Conservation (phyloP, 1,140 invertebrate species). For the Brachionus paranguensis region DNA sequence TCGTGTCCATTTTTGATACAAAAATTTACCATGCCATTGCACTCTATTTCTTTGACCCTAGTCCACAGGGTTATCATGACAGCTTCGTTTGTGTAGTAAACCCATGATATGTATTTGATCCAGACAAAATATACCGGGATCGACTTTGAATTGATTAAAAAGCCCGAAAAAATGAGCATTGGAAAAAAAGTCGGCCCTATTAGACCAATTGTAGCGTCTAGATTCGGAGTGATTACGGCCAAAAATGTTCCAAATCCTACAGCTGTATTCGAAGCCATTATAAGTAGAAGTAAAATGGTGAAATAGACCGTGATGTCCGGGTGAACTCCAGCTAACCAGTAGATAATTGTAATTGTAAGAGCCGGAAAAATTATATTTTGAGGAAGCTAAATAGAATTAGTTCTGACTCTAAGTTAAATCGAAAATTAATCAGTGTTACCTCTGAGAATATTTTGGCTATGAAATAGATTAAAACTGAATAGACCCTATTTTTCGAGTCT, state of each 20-base stretch:
- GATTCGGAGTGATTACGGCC: conserved; percentile 1
- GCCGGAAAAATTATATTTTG: conserved; percentile 40
- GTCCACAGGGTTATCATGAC: conserved; percentile 23
- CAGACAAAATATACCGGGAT: conserved; percentile 35
- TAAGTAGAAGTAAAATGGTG: neutral
- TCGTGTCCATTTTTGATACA: conserved; percentile 36
- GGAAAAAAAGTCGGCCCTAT: conserved; percentile 84
- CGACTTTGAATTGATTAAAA: conserved; percentile 75
- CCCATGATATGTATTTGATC: conserved; percentile 40
- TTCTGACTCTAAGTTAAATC: neutral
- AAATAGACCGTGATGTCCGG: conserved; percentile 55
- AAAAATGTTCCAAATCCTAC: conserved; percentile 63
- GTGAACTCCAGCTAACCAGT: conserved; percentile 71
- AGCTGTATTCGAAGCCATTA: neutral
- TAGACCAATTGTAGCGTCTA: conserved; percentile 67
- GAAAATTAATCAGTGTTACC: neutral
- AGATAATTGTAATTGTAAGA: conserved; percentile 62
- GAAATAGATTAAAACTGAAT: conserved; percentile 1
- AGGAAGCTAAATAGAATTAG: conserved; percentile 57
- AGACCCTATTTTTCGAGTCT: conserved; percentile 5
- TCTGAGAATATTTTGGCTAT: conserved; percentile 21
- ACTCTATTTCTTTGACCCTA: conserved; percentile 13
- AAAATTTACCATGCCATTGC: neutral
- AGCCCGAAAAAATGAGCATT: conserved; percentile 86
- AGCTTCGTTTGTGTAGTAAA: conserved; percentile 29